These are phyloP conservation scores for Sminthopsis crassicaudata DNA, from an alignment of 2,113 vertebrate species.

Conservation along the genomic window DNA sequence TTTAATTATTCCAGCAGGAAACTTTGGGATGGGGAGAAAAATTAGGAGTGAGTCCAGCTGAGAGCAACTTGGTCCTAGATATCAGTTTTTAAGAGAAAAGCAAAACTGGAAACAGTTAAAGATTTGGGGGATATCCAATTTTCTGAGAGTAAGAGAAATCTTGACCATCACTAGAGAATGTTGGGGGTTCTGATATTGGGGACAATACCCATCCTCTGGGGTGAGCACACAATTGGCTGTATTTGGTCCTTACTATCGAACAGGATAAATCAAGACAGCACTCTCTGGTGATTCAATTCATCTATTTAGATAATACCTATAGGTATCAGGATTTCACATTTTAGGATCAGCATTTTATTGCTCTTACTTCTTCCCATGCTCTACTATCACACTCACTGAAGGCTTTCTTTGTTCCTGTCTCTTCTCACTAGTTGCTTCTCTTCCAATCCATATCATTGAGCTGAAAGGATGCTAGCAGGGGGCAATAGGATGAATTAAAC, in stretches of 20 bases:
- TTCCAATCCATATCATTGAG: slow-evolving; percentile 49
- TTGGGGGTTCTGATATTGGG: background rate
- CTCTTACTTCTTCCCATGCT: background rate
- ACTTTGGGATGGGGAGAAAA: background rate
- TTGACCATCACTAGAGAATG: background rate
- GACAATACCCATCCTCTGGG: background rate
- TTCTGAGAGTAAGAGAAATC: background rate
- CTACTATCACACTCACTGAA: background rate
- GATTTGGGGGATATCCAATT: background rate
- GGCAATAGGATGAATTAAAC: slow-evolving; percentile 47
- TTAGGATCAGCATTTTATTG: background rate
- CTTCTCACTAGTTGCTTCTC: slow-evolving; percentile 43
- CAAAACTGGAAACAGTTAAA: background rate
- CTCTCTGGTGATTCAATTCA: background rate
- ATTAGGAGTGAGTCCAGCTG: background rate
- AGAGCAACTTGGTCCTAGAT: background rate
- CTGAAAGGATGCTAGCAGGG: slow-evolving; percentile 65
- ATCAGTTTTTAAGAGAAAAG: background rate
- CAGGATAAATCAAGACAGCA: background rate
- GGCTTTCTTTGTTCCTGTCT: slow-evolving; percentile 52
- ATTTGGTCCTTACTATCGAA: background rate
- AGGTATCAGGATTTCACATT: background rate
- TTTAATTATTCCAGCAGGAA: background rate
- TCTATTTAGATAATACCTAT: background rate
- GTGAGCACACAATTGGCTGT: background rate